phyloP scores from a whole-genome alignment of 2,797 vertebrate genomes.

The Coregonus suidteri region DNA sequence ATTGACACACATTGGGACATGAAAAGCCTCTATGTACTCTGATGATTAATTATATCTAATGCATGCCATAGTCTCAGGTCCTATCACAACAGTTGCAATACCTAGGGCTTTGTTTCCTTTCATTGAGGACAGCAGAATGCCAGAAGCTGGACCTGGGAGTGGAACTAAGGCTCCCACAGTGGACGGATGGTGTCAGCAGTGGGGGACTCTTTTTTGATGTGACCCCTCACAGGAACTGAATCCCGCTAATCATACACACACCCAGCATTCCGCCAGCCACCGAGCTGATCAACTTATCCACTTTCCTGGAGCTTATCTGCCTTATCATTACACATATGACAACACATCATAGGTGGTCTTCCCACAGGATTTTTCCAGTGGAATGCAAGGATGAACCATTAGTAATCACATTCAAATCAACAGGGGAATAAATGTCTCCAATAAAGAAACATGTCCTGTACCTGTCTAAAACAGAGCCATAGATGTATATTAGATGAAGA shows the following conservation, averaged over 20 bases:
- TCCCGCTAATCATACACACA: constrained; percentile 52
- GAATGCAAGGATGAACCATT: too few species aligned
- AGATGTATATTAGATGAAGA: neutral
- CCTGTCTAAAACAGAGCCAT: neutral
- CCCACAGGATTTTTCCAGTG: too few species aligned
- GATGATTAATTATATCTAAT: constrained; percentile 39
- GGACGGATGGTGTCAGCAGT: constrained; percentile 23
- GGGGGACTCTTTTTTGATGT: constrained; percentile 54
- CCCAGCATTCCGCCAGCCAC: neutral
- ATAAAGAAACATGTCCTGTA: too few species aligned
- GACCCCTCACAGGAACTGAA: constrained; percentile 47
- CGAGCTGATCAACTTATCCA: too few species aligned
- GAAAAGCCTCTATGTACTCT: constrained; percentile 32
- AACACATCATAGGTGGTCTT: too few species aligned
- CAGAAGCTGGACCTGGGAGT: constrained; percentile 19
- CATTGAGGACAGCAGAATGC: constrained; percentile 26
- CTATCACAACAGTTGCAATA: constrained; percentile 27
- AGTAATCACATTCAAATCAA: too few species aligned
- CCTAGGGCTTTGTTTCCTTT: constrained; percentile 35
- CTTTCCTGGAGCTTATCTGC: too few species aligned
- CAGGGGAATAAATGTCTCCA: too few species aligned
- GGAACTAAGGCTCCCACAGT: constrained; percentile 41
- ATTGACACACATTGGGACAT: constrained; percentile 49
- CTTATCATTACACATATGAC: too few species aligned
- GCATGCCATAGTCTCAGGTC: constrained; percentile 14